Evolutionary conservation across 2,888 invertebrate genomes (phyloP).

Genomic region (Phragmatobia fuliginosa): DNA sequence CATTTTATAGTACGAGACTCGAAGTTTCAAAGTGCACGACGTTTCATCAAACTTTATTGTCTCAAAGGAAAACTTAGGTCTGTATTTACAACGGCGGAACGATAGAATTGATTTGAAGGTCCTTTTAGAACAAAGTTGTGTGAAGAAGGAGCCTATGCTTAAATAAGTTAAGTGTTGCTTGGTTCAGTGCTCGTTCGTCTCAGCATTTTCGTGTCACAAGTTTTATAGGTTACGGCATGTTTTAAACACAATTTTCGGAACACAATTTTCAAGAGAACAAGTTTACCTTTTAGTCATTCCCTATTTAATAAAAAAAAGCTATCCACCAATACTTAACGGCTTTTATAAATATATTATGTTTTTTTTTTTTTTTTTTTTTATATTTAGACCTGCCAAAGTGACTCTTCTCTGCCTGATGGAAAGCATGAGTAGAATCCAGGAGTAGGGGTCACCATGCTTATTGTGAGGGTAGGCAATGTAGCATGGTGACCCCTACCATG

Average conservation of each 20-base stretch:
- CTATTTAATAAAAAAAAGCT: no score
- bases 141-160: neutral
- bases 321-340: no score
- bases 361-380: no score
- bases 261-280: neutral
- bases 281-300: neutral
- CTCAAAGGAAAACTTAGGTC: slow-evolving; percentile 1
- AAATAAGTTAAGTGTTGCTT: neutral
- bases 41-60: slow-evolving; percentile 4
- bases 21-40: neutral
- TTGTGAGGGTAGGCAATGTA: no score
- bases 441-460: no score
- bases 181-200: neutral
- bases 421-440: no score
- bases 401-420: no score
- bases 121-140: neutral
- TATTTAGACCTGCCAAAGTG: no score
- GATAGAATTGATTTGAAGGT: neutral
- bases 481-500: no score
- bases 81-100: neutral
- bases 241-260: neutral
- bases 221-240: neutral
- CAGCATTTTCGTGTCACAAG: neutral
- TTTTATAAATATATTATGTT: no score
- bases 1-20: slow-evolving; percentile 24